Evolutionary conservation across 2,888 invertebrate species (phyloP).

Genomic region (Rotaria macrura): DNA sequence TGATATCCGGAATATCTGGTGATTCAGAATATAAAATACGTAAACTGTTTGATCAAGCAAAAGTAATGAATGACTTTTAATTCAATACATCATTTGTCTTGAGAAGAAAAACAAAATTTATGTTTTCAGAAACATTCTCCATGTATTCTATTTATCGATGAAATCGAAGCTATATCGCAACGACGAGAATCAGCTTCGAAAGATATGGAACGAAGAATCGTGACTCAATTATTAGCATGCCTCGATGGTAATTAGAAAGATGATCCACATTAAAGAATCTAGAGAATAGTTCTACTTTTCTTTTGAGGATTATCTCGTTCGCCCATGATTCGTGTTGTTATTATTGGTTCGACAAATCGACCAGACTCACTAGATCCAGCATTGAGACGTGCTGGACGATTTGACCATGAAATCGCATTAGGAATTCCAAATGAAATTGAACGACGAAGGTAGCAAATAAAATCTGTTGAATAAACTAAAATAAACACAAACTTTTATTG

Average conservation of each 20-base stretch:
- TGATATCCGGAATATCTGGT: conserved; percentile 85
- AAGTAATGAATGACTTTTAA: conserved; percentile 40
- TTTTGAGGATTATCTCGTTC: conserved; percentile 40
- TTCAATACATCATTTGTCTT: not conserved
- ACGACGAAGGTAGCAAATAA: conserved; percentile 54
- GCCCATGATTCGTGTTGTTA: conserved; percentile 54
- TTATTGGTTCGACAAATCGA: conserved; percentile 88
- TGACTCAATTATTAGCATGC: conserved; percentile 76
- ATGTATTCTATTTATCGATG: conserved; percentile 76
- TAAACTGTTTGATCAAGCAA: conserved; percentile 75
- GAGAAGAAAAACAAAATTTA: not conserved
- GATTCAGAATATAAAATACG: conserved; percentile 86
- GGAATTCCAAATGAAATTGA: conserved; percentile 80
- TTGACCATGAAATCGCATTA: conserved; percentile 81
- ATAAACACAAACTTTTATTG: too few relatives aligned
- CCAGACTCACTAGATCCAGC: conserved; percentile 85
- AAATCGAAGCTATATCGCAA: conserved; percentile 87
- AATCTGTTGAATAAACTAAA: too few relatives aligned
- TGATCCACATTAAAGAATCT: not conserved
- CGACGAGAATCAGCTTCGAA: conserved; percentile 77
- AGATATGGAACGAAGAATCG: conserved; percentile 90
- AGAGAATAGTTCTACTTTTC: conserved; percentile 23
- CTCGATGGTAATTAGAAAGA: conserved; percentile 61
- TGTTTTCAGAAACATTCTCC: conserved; percentile 37
- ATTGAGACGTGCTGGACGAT: conserved; percentile 75